phyloP scores from a whole-genome alignment of 2,888 invertebrate genomes.

The Idaea straminata region DNA sequence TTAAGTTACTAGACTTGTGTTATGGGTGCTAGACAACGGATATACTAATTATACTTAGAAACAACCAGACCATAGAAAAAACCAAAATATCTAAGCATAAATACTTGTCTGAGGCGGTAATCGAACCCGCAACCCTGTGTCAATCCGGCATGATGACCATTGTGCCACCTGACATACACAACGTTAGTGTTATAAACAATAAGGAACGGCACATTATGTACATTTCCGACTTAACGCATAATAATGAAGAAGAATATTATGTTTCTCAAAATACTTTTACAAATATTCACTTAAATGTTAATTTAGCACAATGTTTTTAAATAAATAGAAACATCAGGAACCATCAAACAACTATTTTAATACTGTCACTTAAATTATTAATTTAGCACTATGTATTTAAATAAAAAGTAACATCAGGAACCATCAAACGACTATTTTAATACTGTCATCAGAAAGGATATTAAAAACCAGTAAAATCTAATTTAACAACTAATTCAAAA shows the following conservation, averaged over 20 bases:
- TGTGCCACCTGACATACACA: neutral
- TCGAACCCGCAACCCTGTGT: no score
- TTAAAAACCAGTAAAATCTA: conserved; percentile 1
- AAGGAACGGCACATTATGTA: neutral
- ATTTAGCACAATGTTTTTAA: neutral
- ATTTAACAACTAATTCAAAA: conserved; percentile 7
- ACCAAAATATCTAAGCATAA: no score
- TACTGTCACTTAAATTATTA: neutral
- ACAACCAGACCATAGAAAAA: no score
- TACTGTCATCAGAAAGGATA: neutral
- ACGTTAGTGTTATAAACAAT: neutral
- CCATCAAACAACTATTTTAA: no score
- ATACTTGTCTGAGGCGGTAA: no score
- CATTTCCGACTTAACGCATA: neutral
- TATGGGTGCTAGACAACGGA: no score
- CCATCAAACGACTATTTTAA: neutral
- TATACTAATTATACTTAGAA: no score
- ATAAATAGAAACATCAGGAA: neutral
- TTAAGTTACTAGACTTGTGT: no score
- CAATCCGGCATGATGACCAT: no score
- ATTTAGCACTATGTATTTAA: neutral
- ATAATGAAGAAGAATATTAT: neutral
- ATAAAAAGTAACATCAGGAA: no score
- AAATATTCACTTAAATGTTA: neutral
- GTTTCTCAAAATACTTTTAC: neutral